Base-by-base conservation (phyloP, 2,888 invertebrate species). In the Drosophila tripunctata region DNA sequence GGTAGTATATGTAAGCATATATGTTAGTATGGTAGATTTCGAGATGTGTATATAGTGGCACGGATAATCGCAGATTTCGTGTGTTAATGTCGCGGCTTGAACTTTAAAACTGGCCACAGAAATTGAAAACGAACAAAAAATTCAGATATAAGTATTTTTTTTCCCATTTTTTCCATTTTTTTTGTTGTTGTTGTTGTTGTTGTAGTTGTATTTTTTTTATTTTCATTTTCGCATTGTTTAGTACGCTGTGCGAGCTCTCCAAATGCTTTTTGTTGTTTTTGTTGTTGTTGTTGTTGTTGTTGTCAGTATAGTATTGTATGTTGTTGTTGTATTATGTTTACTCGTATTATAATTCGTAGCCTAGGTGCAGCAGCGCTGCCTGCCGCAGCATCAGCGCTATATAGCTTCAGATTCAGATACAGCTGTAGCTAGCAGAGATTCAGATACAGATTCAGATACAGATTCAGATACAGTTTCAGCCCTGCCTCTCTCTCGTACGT, bases 51-150 rank as follows among this genome's bases (percentile, higher is more conserved):
- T 52, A 40, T 54, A 40, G 36, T 51, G 43, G 60, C 58, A 74
- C 78, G 78, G 81, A 84, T 81, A 71, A 81, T 81, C 81, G 68
- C 69, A 74, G 76, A 71, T 78, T 80, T 81, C 65, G 83, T 83
- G 83, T 83, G 85, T 66, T 83, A 85, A 85, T 85, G 86, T 83
- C 83, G 83, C 83, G 85, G 83, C 83, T 83, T 83, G 86, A 85
- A 83, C 80, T 83, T 83, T 83, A 83, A 83, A 83, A 83, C 83
- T 83, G 78, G 66, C 56, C 78, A 69, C 72, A 67, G 67, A 78
- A 78, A 75, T 72, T 72, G 67, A 74, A 81, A 85, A 77, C 75
- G 80, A 64, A 72, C 27, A 56, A 67, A 64, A 60, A 61, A 69
- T 62, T 79, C 79, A 74, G 74, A 80, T 75, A 72, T 50, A 52